Conservation (phyloP, 2,113 vertebrate species). For the Tricholaema leucomelas region DNA sequence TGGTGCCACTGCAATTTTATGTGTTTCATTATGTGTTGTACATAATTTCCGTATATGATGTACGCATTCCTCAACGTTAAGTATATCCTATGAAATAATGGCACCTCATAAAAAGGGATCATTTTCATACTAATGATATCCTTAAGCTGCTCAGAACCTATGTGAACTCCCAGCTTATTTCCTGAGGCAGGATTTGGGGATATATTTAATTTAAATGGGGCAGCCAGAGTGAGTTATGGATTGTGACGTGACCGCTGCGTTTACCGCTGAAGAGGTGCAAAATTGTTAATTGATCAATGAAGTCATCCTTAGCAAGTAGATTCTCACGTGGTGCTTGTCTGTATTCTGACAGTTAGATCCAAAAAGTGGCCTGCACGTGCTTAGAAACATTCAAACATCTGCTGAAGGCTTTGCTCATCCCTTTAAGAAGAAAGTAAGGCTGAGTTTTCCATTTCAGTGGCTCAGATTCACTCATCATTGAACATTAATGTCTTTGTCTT, state of each 20-base stretch:
- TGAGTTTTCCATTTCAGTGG: background rate
- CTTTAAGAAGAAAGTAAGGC: background rate
- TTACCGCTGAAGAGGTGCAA: background rate
- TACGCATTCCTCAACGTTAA: conserved; percentile 38
- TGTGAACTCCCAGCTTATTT: conserved; percentile 8
- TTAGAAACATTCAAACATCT: background rate
- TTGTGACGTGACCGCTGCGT: conserved; percentile 25
- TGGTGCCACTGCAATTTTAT: conserved; percentile 8
- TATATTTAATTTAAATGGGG: conserved; percentile 46
- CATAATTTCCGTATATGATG: conserved; percentile 42
- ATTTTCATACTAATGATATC: conserved; percentile 50
- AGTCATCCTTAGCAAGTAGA: background rate
- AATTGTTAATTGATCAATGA: conserved; percentile 16
- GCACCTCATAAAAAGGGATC: conserved; percentile 58
- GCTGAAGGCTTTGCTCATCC: background rate
- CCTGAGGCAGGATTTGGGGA: conserved; percentile 57
- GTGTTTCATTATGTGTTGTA: conserved; percentile 35
- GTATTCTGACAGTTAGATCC: background rate
- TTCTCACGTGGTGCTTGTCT: background rate
- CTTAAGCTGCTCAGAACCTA: conserved; percentile 42
- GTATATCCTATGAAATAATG: conserved; percentile 49
- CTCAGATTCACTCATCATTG: background rate
- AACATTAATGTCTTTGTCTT: background rate
- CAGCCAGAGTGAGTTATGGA: conserved; percentile 27
- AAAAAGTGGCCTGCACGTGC: background rate